Base-by-base conservation (phyloP, 2,888 invertebrate species). In the Bugulina stolonifera region DNA sequence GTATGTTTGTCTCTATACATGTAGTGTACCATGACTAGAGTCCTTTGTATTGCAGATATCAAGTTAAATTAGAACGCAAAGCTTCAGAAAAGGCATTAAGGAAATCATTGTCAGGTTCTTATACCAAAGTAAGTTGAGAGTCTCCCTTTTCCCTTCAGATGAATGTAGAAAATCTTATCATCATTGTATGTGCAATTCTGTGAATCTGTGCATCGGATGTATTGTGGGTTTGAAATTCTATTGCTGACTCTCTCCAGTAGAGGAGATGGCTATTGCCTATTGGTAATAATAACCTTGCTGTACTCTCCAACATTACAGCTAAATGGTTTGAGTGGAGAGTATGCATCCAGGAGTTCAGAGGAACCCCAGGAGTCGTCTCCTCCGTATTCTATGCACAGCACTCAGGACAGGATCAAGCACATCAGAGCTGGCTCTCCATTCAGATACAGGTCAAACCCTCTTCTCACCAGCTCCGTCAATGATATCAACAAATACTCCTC, bases 391-490 rank as follows among this genome's bases (percentile, higher is more conserved):
- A 14, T 64, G 32, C 64, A 27, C 10, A 25, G 29, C 18, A 14
- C 27, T 14, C 64, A 27, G 27, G 64, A 64, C 27, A 64, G 64
- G 32, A 27, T 64, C 3, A 64, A 27, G 27, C 64, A 64, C n/a
- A 64, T 64, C 32, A 27, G 64, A 14, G 64, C 64, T 25, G 64
- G 64, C 29, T 64, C 64, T 64, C 64, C 64, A 14, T 64, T 64
- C 10, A 22, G 64, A 25, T 64, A 64, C 32, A 64, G 32, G 10
- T 64, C 64, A 14, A 64, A 64, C 32, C 64, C 64, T 27, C 18
- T 27, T 14, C 64, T 64, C 2, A 5, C 64, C 14, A 27, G 27
- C 34, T 18, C 64, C 3, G n/a, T 25, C 55, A 34, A 14, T 32
- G 64, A 64, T 27, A 18, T 27, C 27, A 32, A 27, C n/a, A 64